Evolutionary conservation across 2,113 vertebrate genomes (phyloP), one percentile per base, ranked within the genome.

Genomic region (Rhinichthys klamathensis): DNA sequence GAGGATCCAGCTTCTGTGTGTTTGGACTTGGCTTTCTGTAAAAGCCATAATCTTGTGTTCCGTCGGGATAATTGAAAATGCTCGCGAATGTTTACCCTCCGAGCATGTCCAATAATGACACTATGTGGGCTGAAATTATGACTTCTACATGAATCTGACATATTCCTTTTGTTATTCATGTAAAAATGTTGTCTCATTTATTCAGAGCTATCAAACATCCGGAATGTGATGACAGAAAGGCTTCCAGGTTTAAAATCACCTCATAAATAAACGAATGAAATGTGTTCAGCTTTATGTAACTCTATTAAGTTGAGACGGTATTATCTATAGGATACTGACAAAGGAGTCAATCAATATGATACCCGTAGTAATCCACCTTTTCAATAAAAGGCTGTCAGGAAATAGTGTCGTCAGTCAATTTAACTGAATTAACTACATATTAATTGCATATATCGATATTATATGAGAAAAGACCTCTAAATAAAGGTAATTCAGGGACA

Each of bases 41-140:
- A 89, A 83, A 85, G 76, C 41, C 38, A 70, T 92, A 90, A 91
- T 91, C 91, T 86, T 54, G n/a, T 89, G 88, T 91, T 92, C 87
- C 51, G 16, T 86, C 56, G 74, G 83, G 90, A 92, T 93, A 88
- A 90, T 79, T 84, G 86, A 77, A 87, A 88, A 91, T 91, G 69
- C 88, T 83, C 81, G 83, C 74, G 80, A 82, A 88, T 88, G 89
- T 89, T 91, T 91, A 65, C 74, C 82, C 87, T 67, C 30, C 51
- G 72, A 84, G 87, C 74, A 30, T 84, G 65, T 88, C 82, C 80
- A 88, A 85, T 87, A 87, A 90, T 79, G 46, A 63, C 35, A 60
- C 13, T 15, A 80, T 25, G 54, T 18, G 38, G 78, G 32, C 61
- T 84, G 89, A 87, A 89, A 90, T 88, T 88, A 89, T 84, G 82